Evolutionary conservation across 2,888 invertebrate genomes (phyloP).

Genomic region (Drosophila kanekoi): DNA sequence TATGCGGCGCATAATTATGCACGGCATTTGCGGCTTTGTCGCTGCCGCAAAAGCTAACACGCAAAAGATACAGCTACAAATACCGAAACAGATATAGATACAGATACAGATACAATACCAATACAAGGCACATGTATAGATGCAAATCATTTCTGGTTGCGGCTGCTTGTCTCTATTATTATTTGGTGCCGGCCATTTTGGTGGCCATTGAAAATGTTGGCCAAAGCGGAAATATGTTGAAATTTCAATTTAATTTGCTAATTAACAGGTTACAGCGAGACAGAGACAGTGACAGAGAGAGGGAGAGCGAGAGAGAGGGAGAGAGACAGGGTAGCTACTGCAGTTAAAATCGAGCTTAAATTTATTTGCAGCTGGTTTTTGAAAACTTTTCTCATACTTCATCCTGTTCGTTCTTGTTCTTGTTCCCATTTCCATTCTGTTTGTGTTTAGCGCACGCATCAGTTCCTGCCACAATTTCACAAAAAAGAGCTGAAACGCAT

Average conservation of each 20-base stretch:
- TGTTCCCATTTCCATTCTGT: slow-evolving; percentile 18
- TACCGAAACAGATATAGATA: slow-evolving; percentile 1
- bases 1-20: slow-evolving; percentile 62
- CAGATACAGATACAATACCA: slow-evolving; percentile 3
- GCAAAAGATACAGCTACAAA: slow-evolving; percentile 47
- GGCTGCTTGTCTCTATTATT: slow-evolving; percentile 36
- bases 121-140: slow-evolving; percentile 20
- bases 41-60: slow-evolving; percentile 59
- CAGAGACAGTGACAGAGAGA: not conserved
- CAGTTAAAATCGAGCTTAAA: slow-evolving; percentile 22
- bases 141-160: slow-evolving; percentile 37
- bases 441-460: slow-evolving; percentile 48
- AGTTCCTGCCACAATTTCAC: slow-evolving; percentile 50
- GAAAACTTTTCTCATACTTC: slow-evolving; percentile 16
- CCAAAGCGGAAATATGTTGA: slow-evolving; percentile 70
- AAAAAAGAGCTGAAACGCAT: slow-evolving; percentile 62
- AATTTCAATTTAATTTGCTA: slow-evolving; percentile 67
- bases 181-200: slow-evolving; percentile 54
- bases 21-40: slow-evolving; percentile 55
- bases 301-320: not conserved
- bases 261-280: slow-evolving; percentile 27
- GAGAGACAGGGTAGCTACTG: not conserved
- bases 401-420: slow-evolving; percentile 26
- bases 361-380: slow-evolving; percentile 1
- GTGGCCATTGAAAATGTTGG: slow-evolving; percentile 42